Conservation (phyloP, 1,140 invertebrate species). For the Formica exsecta region DNA sequence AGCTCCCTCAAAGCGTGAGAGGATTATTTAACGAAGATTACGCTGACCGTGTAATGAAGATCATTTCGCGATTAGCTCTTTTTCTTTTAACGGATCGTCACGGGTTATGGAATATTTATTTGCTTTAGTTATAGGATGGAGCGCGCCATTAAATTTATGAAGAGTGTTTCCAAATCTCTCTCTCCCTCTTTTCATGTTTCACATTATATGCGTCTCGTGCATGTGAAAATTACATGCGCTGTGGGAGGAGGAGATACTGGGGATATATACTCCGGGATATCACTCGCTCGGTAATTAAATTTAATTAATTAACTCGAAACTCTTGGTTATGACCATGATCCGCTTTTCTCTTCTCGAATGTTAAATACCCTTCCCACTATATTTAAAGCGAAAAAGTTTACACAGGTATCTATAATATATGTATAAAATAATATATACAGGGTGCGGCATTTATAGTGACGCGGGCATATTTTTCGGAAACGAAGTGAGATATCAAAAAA, state of each 20-base stretch:
- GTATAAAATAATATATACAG: no score
- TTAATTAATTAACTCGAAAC: conserved; percentile 58
- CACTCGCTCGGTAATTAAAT: conserved; percentile 52
- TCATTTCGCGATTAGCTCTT: conserved; percentile 51
- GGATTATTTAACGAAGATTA: conserved; percentile 59
- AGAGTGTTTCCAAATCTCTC: conserved; percentile 26
- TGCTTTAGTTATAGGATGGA: not conserved
- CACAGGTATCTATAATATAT: not conserved
- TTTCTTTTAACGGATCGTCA: conserved; percentile 35
- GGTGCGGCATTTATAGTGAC: no score
- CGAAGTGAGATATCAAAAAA: no score
- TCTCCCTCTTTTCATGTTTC: not conserved
- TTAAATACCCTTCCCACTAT: conserved; percentile 38
- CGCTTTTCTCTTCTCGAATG: conserved; percentile 24
- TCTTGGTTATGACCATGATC: conserved; percentile 41
- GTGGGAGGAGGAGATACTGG: not conserved
- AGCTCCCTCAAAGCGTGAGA: conserved; percentile 45
- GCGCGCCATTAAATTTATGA: conserved; percentile 41
- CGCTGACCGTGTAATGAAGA: conserved; percentile 48
- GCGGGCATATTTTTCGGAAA: no score
- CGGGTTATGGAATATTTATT: conserved; percentile 47
- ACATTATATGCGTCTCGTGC: conserved; percentile 12
- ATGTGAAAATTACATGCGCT: conserved; percentile 40
- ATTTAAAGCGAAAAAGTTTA: conserved; percentile 54
- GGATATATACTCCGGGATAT: conserved; percentile 39